Evolutionary conservation across 2,888 invertebrate species (phyloP), one percentile per base, ranked within the genome.

Genomic region (Drosophila longiperda): DNA sequence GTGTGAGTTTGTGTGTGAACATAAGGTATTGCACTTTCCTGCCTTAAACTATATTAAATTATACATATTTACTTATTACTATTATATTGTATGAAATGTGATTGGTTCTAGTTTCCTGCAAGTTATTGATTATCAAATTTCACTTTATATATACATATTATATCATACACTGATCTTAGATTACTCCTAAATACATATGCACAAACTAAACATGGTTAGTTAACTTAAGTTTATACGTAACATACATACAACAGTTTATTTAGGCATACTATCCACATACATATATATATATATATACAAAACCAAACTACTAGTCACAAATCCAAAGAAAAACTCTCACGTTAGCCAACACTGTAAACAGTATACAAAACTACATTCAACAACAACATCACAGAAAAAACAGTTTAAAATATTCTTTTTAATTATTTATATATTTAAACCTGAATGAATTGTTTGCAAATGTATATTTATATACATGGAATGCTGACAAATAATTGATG

Each of bases 51-150:
- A 52, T 69, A 66, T 58, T 36, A 58, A 15, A 23, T 17, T 74
- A 68, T 60, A 65, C 29, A 48, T 50, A 60, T 53, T 5, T 45
- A 55, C 42, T 59, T 60, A 33, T 23, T 70, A 62, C 12, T 52
- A 66, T 45, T 58, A 48, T 68, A 69, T 36, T 85, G 75, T 86
- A 73, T 73, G 70, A 69, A 69, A 68, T 88, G 70, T 73, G 59
- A 66, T 72, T 65, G 71, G 40, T 79, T 85, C 52, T 75, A 53
- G 69, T 89, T 87, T 32, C 58, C 55, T 87, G 84, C 84, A 84
- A 84, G 68, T 55, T 89, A 70, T 59, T 66, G 54, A 58, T 45
- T 57, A 62, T 57, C 6, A 49, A 45, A 45, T 60, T 70, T 57
- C 55, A 61, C 50, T 57, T 63, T 64, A 81, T 62, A 60, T 33